Evolutionary conservation across 2,888 invertebrate genomes (phyloP), one percentile per base, ranked within the genome.

Genomic region (Eilema griseolum): DNA sequence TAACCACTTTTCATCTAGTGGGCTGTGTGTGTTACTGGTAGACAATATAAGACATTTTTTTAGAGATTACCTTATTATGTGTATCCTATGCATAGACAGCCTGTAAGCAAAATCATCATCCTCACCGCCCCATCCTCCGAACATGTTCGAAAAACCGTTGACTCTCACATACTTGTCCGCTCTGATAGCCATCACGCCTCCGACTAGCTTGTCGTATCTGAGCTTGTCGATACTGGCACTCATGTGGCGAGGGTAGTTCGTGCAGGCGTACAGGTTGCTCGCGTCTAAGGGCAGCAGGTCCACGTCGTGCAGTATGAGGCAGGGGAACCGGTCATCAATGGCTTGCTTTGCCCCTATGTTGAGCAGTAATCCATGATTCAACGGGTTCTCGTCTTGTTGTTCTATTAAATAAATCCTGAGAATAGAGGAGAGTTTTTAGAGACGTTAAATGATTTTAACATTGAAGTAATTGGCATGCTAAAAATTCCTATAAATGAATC

Each of bases 221-320:
- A 98, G 98, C 75, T 97, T 97, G 92, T 99, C 98, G 56, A 99
- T 95, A 80, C 97, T 97, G 10, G 98, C 97, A 76, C 98, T 98
- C 97, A 99, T 97, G 88, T 99, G 99, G 2, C 99, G 95, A 0
- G 99, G 99, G 80, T 96, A 95, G 68, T 94, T 94, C 0, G 97
- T 96, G 86, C 99, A 99, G 0, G 97, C 97, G 90, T 99, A 99
- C 67, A 99, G 95, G 92, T 98, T 98, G 67, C 96, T 96, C 28
- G 96, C 95, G 90, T 97, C 98, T 73, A 97, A 92, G 0, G 99
- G 99, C 81, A 99, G 95, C 68, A 99, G 92, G 94, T 99, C 99
- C 33, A 99, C 97, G 88, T 99, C 99, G 86, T 99, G 99, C 78
- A 99, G 97, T 72, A 99, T 96, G 67, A 98, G 97, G 88, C 99